Evolutionary conservation across 2,888 invertebrate genomes (phyloP).

Genomic region (Sarcophaga carnaria): DNA sequence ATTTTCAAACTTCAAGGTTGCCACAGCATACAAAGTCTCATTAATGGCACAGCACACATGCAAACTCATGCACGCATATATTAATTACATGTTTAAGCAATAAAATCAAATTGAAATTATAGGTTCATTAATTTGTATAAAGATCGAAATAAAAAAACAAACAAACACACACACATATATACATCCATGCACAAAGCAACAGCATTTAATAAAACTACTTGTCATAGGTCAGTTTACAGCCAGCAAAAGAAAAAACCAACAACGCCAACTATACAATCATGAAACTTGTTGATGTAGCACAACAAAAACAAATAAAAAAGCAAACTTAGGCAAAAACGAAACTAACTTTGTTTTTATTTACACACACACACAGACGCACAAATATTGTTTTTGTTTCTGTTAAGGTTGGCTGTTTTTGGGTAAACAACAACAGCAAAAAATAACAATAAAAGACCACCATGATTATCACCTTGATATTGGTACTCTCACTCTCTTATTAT

Average conservation of each 20-base stretch:
- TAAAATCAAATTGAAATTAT: neutral
- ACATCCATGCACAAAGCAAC: constrained; percentile 29
- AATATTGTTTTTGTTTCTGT: constrained; percentile 15
- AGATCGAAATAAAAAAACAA: constrained; percentile 1
- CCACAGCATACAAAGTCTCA: neutral
- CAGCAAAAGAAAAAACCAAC: neutral
- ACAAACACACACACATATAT: neutral
- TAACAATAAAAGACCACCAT: constrained; percentile 4
- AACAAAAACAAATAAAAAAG: constrained; percentile 12
- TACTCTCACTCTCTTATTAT: neutral
- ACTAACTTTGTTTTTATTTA: no score
- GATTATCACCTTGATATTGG: neutral
- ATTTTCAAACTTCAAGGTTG: constrained; percentile 31
- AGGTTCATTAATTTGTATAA: neutral
- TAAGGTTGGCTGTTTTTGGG: neutral
- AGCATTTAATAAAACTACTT: constrained; percentile 23
- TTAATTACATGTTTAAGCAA: constrained; percentile 24
- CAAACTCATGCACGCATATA: constrained; percentile 5
- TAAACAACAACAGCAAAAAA: constrained; percentile 6
- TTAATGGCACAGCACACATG: neutral
- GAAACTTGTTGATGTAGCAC: neutral
- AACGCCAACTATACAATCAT: neutral
- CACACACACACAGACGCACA: neutral
- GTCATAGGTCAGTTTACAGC: constrained; percentile 47
- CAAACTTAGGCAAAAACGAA: neutral